Base-by-base conservation (phyloP, 2,888 invertebrate species). In the Elmis aenea region DNA sequence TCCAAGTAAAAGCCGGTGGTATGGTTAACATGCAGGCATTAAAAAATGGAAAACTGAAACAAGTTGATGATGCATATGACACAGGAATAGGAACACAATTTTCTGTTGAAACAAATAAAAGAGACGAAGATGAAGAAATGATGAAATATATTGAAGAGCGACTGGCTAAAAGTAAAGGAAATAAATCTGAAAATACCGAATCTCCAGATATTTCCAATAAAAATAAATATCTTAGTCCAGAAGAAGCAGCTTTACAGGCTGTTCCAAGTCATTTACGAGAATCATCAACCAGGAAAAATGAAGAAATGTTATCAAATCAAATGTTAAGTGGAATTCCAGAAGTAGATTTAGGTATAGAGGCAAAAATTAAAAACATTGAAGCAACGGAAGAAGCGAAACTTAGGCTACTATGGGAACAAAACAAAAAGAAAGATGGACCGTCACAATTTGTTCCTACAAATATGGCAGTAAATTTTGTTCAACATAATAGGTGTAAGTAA, bases 311-410 rank as follows among this genome's bases (percentile, higher is more conserved):
- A 55, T 97, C 97, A 2, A 96, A 97, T 76, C 97, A 99, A 74
- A 99, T 99, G 99, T 74, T 99, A 3, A 96, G 93, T 61, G 99
- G 99, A 20, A 99, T 99, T 50, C 99, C 99, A 0, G 99, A 99
- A 74, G 92, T 99, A 0, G 97, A 99, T 70, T 76, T 99, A 32
- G 99, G 99, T n/a, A 95, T 99, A 53, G 94, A 96, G 59, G 94
- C 94, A 0, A 96, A 99, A 73, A 99, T 99, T 45, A 85, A 84
- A 59, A 99, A 99, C 65, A 99, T 99, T 52, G 95, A 99, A 75
- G 94, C 95, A 1, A 99, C 99, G 0, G 99, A 99, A 68, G 95
- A 94, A 60, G 96, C 97, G 0, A 99, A 97, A 70, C 81, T 94
- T 64, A 88, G 85, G 65, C 70, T 99, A 18, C 61, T 97, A 11